Percentiles rank a stretch among this genome's conserved stretches.
Evolutionary conservation across 2,888 invertebrate genomes (phyloP).

Genomic region (Hesperia comma): DNA sequence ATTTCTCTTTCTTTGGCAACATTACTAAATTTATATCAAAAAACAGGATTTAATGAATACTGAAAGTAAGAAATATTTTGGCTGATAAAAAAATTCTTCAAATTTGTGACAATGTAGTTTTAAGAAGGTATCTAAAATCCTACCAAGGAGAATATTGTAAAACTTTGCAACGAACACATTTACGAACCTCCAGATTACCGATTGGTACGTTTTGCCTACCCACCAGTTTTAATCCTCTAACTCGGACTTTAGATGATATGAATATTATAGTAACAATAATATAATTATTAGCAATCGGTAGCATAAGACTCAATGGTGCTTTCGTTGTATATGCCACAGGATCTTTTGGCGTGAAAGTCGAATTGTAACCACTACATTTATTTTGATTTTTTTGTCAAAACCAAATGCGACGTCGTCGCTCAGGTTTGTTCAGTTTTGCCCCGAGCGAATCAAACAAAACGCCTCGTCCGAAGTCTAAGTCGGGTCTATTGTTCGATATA

Average conservation of each 20-base stretch:
- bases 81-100: not conserved
- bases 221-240: too few species aligned
- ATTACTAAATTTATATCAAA: not conserved
- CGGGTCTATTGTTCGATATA: conserved; percentile 29
- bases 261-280: too few species aligned
- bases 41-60: not conserved
- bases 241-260: too few species aligned
- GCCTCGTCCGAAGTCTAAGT: conserved; percentile 2
- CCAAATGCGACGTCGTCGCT: not conserved
- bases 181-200: not conserved
- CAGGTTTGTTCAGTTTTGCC: not conserved
- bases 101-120: not conserved
- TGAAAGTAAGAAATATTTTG: not conserved
- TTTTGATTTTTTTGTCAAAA: not conserved
- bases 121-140: too few species aligned
- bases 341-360: not conserved
- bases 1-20: conserved; percentile 3
- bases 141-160: too few species aligned
- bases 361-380: not conserved
- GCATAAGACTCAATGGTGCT: too few species aligned
- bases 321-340: not conserved
- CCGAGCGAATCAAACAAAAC: conserved; percentile 1
- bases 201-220: too few species aligned
- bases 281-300: too few species aligned
- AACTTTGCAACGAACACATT: not conserved